These are phyloP conservation scores for Melanotaenia maccullochi DNA, from an alignment of 2,797 vertebrate genomes.

Conservation along the genomic window DNA sequence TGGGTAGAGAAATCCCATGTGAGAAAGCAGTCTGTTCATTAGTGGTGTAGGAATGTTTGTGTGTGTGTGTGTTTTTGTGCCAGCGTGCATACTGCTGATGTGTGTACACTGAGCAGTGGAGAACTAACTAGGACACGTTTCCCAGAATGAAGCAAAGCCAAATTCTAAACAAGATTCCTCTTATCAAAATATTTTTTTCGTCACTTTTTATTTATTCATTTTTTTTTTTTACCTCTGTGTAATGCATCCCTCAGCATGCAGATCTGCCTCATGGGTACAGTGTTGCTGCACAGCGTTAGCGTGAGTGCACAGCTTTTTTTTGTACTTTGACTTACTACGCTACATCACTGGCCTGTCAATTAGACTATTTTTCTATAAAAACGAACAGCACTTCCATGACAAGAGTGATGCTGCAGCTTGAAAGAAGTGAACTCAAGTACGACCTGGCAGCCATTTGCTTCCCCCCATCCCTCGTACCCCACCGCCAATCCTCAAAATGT, in stretches of 20 bases:
- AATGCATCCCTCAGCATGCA: constrained; percentile 51
- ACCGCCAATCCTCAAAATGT: constrained; percentile 59
- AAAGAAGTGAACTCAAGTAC: constrained; percentile 23
- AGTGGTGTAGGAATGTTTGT: constrained; percentile 40
- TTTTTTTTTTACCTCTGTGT: constrained; percentile 48
- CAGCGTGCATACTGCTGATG: constrained; percentile 20
- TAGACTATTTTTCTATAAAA: constrained; percentile 30
- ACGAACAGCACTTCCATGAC: constrained; percentile 15
- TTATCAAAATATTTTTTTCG: constrained; percentile 53
- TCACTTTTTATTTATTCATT: constrained; percentile 40
- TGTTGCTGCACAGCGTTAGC: constrained; percentile 42
- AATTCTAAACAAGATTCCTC: constrained; percentile 47
- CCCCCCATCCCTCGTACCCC: background rate
- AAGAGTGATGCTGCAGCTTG: constrained; percentile 7
- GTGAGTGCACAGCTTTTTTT: constrained; percentile 32
- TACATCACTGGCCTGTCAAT: constrained; percentile 45
- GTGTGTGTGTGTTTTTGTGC: constrained; percentile 5
- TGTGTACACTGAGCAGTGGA: constrained; percentile 49
- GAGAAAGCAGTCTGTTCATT: constrained; percentile 70
- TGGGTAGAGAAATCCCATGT: constrained; percentile 59
- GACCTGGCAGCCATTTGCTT: constrained; percentile 52
- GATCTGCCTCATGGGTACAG: constrained; percentile 37
- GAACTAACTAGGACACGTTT: constrained; percentile 72
- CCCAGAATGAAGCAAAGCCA: constrained; percentile 57
- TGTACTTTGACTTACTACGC: constrained; percentile 36